phyloP scores from a whole-genome alignment of 1,140 invertebrate genomes.

The Drosophila tropicalis region DNA sequence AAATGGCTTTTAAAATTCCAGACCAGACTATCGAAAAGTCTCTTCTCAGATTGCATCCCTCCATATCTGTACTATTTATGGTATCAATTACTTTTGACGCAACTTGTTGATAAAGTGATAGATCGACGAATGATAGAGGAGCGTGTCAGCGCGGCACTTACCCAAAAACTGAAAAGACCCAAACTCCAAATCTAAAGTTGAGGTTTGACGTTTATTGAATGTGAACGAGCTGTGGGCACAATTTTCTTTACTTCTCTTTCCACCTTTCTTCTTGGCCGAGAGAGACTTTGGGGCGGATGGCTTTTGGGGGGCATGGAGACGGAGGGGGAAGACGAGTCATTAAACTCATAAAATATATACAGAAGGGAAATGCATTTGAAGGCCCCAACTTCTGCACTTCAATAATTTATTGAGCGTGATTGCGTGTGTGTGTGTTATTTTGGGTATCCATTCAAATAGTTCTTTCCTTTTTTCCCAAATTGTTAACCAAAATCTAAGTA shows the following conservation, averaged over 20 bases:
- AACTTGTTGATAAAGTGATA: constrained; percentile 69
- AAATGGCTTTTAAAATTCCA: constrained; percentile 8
- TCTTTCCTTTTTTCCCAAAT: constrained; percentile 27
- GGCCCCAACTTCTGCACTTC: constrained; percentile 44
- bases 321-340: constrained; percentile 48
- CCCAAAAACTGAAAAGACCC: constrained; percentile 26
- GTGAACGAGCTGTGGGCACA: constrained; percentile 62
- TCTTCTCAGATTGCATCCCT: constrained; percentile 31
- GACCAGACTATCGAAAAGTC: neutral
- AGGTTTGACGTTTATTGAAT: constrained; percentile 72
- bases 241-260: constrained; percentile 21
- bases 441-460: constrained; percentile 24
- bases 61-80: constrained; percentile 43
- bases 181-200: constrained; percentile 16
- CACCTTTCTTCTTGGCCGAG: constrained; percentile 42
- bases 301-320: neutral
- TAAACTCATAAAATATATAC: constrained; percentile 72
- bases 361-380: constrained; percentile 53
- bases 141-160: constrained; percentile 51
- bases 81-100: constrained; percentile 71
- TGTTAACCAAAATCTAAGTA: constrained; percentile 62
- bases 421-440: constrained; percentile 32
- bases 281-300: neutral
- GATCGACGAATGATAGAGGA: constrained; percentile 16
- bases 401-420: constrained; percentile 75